Conservation (phyloP, 2,113 vertebrate species). For the Pristiophorus japonicus region DNA sequence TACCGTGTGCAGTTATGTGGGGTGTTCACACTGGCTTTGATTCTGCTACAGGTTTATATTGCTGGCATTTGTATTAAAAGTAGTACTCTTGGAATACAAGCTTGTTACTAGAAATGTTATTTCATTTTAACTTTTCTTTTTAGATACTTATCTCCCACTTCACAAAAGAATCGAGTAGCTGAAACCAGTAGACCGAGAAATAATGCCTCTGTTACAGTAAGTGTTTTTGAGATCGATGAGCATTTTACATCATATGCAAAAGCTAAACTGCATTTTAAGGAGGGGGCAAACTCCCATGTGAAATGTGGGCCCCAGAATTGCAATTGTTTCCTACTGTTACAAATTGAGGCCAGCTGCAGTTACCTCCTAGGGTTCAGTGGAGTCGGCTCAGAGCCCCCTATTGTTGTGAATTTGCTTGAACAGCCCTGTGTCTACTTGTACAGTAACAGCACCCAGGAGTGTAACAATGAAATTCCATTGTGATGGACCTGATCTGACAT, state of each 20-base stretch:
- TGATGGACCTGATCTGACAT: too few species aligned
- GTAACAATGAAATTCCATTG: too few species aligned
- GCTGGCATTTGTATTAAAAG: background rate
- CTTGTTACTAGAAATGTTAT: background rate
- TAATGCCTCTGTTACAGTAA: background rate
- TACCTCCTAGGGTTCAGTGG: background rate
- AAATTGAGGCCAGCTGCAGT: background rate
- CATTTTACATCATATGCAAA: too few species aligned
- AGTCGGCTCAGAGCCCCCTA: too few species aligned
- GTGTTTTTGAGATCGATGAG: background rate
- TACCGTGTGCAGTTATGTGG: too few species aligned
- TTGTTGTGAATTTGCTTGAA: too few species aligned
- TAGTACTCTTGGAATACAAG: background rate
- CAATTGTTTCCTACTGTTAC: background rate
- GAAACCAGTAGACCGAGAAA: background rate
- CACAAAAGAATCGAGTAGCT: background rate
- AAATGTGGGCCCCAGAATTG: background rate
- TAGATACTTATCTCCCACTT: slow-evolving; percentile 26
- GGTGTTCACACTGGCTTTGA: background rate
- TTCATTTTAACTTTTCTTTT: background rate
- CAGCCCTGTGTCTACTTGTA: too few species aligned
- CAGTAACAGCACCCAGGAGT: too few species aligned
- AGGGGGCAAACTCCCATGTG: background rate
- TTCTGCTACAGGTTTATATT: background rate
- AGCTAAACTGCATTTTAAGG: too few species aligned